These are phyloP conservation scores for Clitarchus hookeri DNA, from an alignment of 2,888 invertebrate genomes.

Conservation along the genomic window DNA sequence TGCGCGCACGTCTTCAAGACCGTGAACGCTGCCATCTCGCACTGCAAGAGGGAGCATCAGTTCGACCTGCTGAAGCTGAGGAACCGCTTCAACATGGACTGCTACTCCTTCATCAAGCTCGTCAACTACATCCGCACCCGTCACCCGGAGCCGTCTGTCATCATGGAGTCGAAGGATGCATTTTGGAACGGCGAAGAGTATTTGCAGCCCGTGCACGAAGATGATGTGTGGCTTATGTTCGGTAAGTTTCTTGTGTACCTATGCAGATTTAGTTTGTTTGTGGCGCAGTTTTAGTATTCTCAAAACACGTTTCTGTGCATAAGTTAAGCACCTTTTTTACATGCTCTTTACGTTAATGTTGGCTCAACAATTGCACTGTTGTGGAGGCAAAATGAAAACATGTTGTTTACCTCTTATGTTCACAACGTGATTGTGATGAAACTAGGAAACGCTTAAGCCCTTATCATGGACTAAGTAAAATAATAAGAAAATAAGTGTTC, in stretches of 20 bases:
- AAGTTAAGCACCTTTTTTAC: no score
- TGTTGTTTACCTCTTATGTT: no score
- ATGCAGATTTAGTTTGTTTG: no score
- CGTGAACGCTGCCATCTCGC: slow-evolving; percentile 67
- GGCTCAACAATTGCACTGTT: no score
- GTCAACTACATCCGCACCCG: slow-evolving; percentile 77
- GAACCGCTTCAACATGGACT: slow-evolving; percentile 74
- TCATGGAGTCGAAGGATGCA: slow-evolving; percentile 58
- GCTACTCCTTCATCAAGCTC: slow-evolving; percentile 65
- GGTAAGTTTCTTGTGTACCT: slow-evolving; percentile 57
- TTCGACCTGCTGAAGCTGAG: slow-evolving; percentile 70
- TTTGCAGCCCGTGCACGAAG: slow-evolving; percentile 70
- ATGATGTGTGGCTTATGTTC: slow-evolving; percentile 83
- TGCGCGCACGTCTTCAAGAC: slow-evolving; percentile 66
- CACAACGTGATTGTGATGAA: no score
- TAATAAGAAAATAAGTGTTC: no score
- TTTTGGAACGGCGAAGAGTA: slow-evolving; percentile 79
- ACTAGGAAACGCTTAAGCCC: no score
- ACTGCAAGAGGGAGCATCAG: slow-evolving; percentile 67
- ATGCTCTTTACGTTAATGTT: no score
- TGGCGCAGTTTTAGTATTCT: no score
- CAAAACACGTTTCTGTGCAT: no score
- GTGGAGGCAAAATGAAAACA: no score
- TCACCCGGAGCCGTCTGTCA: slow-evolving; percentile 62
- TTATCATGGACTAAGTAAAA: no score